phyloP scores from a whole-genome alignment of 1,140 invertebrate genomes.

The Cherax destructor region DNA sequence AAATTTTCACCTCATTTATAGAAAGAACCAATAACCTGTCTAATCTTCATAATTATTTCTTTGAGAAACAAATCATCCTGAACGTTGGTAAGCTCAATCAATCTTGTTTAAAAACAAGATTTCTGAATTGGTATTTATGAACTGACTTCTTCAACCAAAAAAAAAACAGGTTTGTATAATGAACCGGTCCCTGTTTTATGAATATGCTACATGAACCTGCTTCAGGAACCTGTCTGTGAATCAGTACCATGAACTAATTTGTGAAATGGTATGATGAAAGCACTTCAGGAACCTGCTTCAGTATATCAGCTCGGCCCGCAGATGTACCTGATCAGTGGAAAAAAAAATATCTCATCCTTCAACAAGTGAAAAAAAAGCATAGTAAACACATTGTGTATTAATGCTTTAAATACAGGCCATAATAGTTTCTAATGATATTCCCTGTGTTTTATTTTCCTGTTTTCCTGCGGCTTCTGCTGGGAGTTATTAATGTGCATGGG shows the following conservation, averaged over 20 bases:
- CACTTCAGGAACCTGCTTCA: background rate
- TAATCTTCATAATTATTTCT: too few relatives aligned
- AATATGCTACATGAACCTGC: background rate
- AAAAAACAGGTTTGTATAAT: too few relatives aligned
- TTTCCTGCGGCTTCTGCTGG: too few relatives aligned
- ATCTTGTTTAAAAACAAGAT: too few relatives aligned
- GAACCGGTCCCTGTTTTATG: too few relatives aligned
- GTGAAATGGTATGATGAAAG: background rate
- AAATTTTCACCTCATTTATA: too few relatives aligned
- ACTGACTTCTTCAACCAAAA: too few relatives aligned
- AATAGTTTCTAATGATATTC: slow-evolving; percentile 65
- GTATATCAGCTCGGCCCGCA: background rate
- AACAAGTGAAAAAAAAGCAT: slow-evolving; percentile 8
- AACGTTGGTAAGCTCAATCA: too few relatives aligned
- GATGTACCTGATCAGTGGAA: background rate
- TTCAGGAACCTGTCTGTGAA: background rate
- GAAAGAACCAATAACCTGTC: too few relatives aligned
- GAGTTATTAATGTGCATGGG: too few relatives aligned
- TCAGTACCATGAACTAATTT: background rate
- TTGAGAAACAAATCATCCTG: too few relatives aligned
- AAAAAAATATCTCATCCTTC: background rate
- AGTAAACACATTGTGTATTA: slow-evolving; percentile 53
- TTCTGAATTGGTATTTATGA: too few relatives aligned
- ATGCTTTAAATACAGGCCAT: slow-evolving; percentile 69
- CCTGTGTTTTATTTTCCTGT: slow-evolving; percentile 33